phyloP scores from a whole-genome alignment of 2,113 vertebrate species.

The Menura novaehollandiae region DNA sequence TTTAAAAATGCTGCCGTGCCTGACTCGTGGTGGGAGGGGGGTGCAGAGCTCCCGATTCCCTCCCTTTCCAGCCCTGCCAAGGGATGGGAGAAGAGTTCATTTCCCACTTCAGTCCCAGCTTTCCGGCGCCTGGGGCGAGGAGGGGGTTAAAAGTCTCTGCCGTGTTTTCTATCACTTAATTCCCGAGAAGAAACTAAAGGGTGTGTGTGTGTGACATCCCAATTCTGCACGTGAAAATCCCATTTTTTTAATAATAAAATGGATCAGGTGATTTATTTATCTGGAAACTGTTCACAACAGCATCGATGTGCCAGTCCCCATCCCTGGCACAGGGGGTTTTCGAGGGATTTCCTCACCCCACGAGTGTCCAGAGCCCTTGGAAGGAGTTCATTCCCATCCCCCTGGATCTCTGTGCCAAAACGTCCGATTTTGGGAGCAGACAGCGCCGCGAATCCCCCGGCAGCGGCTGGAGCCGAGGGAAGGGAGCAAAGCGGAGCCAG shows the following conservation, averaged over 20 bases:
- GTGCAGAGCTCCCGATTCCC: neutral
- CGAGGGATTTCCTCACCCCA: fast-evolving
- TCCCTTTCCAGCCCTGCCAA: neutral
- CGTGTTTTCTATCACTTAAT: neutral
- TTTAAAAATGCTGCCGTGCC: no score
- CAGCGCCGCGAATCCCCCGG: neutral
- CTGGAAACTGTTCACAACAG: neutral
- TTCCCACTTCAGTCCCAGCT: neutral
- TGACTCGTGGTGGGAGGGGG: neutral
- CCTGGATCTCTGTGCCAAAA: neutral
- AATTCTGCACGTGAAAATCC: neutral
- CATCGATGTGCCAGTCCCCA: fast-evolving
- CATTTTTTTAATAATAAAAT: neutral
- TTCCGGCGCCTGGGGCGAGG: neutral
- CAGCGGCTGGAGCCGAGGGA: neutral
- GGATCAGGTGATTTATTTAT: neutral
- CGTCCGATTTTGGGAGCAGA: neutral
- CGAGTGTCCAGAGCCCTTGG: fast-evolving
- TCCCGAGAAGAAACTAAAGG: neutral
- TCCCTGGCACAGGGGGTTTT: fast-evolving
- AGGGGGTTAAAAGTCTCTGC: neutral
- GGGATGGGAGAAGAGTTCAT: neutral
- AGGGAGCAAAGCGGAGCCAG: neutral
- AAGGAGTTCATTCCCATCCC: fast-evolving
- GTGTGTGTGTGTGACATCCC: neutral